Conservation (phyloP, 1,140 invertebrate species). For the Cotesia glomerata region DNA sequence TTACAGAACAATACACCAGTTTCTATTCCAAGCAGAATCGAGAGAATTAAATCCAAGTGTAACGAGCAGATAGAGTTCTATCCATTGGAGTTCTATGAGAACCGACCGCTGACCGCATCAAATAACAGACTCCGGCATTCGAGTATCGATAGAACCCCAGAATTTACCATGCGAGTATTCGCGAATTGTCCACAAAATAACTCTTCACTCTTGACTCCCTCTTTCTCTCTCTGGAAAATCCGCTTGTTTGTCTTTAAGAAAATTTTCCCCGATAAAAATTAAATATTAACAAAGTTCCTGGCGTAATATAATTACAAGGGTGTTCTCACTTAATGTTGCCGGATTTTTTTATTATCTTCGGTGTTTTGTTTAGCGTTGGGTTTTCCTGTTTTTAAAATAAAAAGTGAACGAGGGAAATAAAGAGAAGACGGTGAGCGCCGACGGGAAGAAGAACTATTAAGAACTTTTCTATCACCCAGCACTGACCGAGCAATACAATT, state of each 20-base stretch:
- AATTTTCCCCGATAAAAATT: no score
- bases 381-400: not conserved
- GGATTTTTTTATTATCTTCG: not conserved
- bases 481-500: conserved; percentile 51
- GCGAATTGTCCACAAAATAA: no score
- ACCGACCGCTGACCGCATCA: conserved; percentile 51
- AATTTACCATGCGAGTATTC: no score
- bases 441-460: conserved; percentile 16
- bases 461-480: conserved; percentile 55
- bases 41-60: not conserved
- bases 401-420: not conserved
- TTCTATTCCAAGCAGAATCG: not conserved
- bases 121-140: conserved; percentile 58
- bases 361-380: not conserved
- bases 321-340: no score
- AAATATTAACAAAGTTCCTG: no score
- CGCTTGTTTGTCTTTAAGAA: no score
- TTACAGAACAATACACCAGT: not conserved
- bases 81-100: conserved; percentile 13
- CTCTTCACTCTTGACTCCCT: no score
- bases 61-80: not conserved
- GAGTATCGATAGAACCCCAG: conserved; percentile 2
- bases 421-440: conserved; percentile 22
- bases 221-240: no score
- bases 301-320: no score